Base-by-base conservation (phyloP, 2,797 vertebrate species). In the Acanthopagrus latus region DNA sequence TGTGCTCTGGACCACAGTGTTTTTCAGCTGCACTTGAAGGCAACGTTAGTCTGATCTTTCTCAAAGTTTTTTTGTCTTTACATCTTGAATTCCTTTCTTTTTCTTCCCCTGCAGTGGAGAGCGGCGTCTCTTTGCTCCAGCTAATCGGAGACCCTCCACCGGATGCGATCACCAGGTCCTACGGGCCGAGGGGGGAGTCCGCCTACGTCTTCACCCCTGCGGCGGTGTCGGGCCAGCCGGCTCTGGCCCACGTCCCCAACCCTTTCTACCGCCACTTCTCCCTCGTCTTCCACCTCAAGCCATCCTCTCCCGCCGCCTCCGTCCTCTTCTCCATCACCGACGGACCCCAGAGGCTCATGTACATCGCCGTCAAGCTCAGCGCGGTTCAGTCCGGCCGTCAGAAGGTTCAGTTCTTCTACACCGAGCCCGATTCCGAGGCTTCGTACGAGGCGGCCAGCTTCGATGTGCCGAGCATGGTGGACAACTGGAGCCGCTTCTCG, bases 231-330 rank as follows among this genome's bases (percentile, higher is more conserved):
- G 95, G 96, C 16, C 96, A 96, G 86, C 95, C 91, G 74, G 97
- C 97, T 4, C 87, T 88, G 50, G 82, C 94, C 77, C 95, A 96
- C 60, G 72, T 98, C 17, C 95, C 96, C 0, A 95, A 87, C 85
- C 94, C 95, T 7, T 97, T 98, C 90, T 97, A 96, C 92, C 94
- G 93, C 17, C 95, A 97, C 91, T 99, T 99, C 85, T 97, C 97
- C 0, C 91, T 99, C 63, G 78, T 97, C 7, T 97, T 98, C 90
- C 91, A 95, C 59, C 23, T 99, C 72, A 96, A 93, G 67, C 96
- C 98, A 0, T 89, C 94, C 57, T 93, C 93, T 0, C 55, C 90
- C 0, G 72, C 80, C 0, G 93, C 96, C 0, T 95, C 97, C 0
- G 87, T 98, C 80, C 95, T 99, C 69, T 96, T 99, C 13, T 95